Percentiles rank a stretch among this genome's conserved stretches.
These are phyloP conservation scores for Melanotus villosus DNA, from an alignment of 2,888 invertebrate species.

Conservation along the genomic window DNA sequence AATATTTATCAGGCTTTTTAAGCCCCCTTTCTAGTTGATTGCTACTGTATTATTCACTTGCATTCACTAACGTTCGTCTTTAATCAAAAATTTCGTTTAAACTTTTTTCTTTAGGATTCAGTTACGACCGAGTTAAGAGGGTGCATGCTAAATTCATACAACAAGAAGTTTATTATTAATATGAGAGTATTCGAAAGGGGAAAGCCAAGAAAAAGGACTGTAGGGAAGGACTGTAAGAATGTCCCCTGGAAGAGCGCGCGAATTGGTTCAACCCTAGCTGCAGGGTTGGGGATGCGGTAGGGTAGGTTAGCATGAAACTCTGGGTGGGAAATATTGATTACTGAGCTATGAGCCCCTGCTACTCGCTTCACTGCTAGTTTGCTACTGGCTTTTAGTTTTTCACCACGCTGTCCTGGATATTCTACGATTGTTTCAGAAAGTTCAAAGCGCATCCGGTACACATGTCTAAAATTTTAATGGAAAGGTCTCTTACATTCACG, in stretches of 20 bases:
- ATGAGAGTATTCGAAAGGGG: neutral
- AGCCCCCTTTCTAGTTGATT: too few species aligned
- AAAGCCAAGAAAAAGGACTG: neutral
- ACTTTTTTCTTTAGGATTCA: too few species aligned
- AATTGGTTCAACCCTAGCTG: constrained; percentile 44
- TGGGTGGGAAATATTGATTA: constrained; percentile 51
- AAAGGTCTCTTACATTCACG: too few species aligned
- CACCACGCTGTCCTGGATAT: constrained; percentile 15
- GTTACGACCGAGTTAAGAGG: neutral
- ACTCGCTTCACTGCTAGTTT: constrained; percentile 36
- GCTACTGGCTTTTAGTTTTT: constrained; percentile 27
- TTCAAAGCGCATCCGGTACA: neutral
- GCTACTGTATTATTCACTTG: too few species aligned
- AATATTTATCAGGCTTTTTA: too few species aligned
- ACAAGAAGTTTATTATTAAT: neutral
- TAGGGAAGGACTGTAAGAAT: constrained; percentile 33
- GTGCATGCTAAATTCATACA: constrained; percentile 1
- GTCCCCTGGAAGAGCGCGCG: constrained; percentile 32
- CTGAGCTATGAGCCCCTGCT: constrained; percentile 45
- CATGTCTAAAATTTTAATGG: neutral
- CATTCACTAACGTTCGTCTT: too few species aligned
- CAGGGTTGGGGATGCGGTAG: constrained; percentile 46
- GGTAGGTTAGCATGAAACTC: constrained; percentile 47
- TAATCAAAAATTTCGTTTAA: too few species aligned
- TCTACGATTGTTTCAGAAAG: constrained; percentile 1